Evolutionary conservation across 2,888 invertebrate genomes (phyloP), one percentile per base, ranked within the genome.

Genomic region (Leucania comma): DNA sequence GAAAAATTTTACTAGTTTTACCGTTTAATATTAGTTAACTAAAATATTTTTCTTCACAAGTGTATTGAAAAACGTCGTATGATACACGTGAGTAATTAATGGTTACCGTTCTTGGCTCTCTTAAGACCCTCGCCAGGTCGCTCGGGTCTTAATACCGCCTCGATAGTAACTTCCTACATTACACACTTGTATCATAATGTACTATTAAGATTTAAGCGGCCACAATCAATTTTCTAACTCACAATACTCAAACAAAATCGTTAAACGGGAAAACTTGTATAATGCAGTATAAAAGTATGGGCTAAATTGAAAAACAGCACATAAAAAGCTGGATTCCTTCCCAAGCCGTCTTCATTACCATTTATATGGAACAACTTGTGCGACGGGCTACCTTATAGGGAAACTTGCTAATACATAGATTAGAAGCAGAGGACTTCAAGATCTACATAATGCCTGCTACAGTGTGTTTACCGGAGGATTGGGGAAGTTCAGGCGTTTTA

Each of bases 361-460:
- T 94, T 93, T 94, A 93, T 93, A 94, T 94, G 87, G 93, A 83
- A 87, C 89, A 94, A 94, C 90, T 93, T 93, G 88, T 87, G 73
- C 85, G 75, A 87, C 86, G 84, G 83, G 87, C 87, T 86, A 88
- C 91, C 89, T 90, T 89, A 86, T 81, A 87, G 83, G 83, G 83
- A 85, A 90, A 90, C 90, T 90, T 87, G 89, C 82, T 90, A 88
- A 88, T 89, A 88, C 87, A 87, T 84, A 85, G 86, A 91, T 91
- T 90, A 90, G 82, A 87, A 83, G 80, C 85, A 80, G 80, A 73
- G 78, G 73, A 75, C 67, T 67, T 65, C 51, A 53, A 24, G 72
- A 85, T 89, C 84, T 85, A 79, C 86, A 86, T 84, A 78, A 78
- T 69, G 72, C 51, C n/a, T 35, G 69, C 53, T 65, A 56, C 48